Evolutionary conservation across 2,113 vertebrate genomes (phyloP).

Genomic region (Danio rerio): GRCz12tu NC_133188.1:11730001-11730500

Average conservation of each 20-base stretch:
- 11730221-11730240: slow-evolving; percentile 4
- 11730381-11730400: background rate
- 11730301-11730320: slow-evolving; percentile 23
- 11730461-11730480: background rate
- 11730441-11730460: slow-evolving; percentile 15
- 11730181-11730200: background rate
- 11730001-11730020: too few species aligned
- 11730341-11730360: slow-evolving; percentile 47
- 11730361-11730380: slow-evolving; percentile 11
- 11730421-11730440: slow-evolving; percentile 1
- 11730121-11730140: too few species aligned
- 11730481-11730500: background rate
- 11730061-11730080: too few species aligned
- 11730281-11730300: slow-evolving; percentile 38
- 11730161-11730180: too few species aligned
- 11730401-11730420: background rate
- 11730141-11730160: too few species aligned
- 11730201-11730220: slow-evolving; percentile 11
- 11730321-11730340: slow-evolving; percentile 8
- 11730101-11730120: background rate
- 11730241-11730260: slow-evolving; percentile 39
- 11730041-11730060: too few species aligned
- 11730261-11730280: slow-evolving; percentile 50
- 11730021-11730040: too few species aligned
- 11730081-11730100: background rate